Evolutionary conservation across 2,797 vertebrate genomes (phyloP), one percentile per base, ranked within the genome.

Genomic region (Avahi laniger): DNA sequence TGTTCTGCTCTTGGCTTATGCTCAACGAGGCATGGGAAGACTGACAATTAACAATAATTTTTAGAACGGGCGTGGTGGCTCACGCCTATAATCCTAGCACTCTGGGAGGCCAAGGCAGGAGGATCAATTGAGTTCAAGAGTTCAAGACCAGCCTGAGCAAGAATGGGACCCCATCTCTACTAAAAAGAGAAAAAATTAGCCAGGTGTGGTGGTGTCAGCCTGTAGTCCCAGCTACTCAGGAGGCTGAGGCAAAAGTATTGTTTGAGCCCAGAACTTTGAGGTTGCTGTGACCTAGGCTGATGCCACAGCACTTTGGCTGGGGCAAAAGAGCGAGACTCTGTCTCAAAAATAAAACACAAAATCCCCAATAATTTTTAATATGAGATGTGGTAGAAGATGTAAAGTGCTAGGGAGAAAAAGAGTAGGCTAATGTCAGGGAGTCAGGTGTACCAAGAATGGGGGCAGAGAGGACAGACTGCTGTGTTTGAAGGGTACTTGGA

Each of bases 141-240:
- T 57, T 57, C 54, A 0, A 57, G 22, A 57, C 54, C 22, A 57
- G 54, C 22, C 3, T 57, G 54, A 57, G 54, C 22, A 57, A 57
- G 54, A 24, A 9, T 1, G 8, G 22, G 54, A 57, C 54, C 54
- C 52, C 7, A 7, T 54, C 20, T 54, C 52, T 54, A 54, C 52
- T 22, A 22, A 54, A 54, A 50, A 24, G 3, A 57, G 22, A 57
- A 57, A 57, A 57, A 57, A 57, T 57, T 24, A 57, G 54, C 54
- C 8, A 1, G 54, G 22, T 8, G 7, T 57, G 22, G 22, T 57
- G 22, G 54, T 22, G 2, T 0, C 0, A 1, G 8, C 54, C 22
- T 57, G 22, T 24, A 57, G 54, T 24, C 54, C 54, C 54, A 57
- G 54, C 54, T 54, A 54, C 22, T 54, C 22, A 3, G 54, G 52